Evolutionary conservation across 1,140 invertebrate species (phyloP), one percentile per base, ranked within the genome.

Genomic region (Zaprionus tsacasi): DNA sequence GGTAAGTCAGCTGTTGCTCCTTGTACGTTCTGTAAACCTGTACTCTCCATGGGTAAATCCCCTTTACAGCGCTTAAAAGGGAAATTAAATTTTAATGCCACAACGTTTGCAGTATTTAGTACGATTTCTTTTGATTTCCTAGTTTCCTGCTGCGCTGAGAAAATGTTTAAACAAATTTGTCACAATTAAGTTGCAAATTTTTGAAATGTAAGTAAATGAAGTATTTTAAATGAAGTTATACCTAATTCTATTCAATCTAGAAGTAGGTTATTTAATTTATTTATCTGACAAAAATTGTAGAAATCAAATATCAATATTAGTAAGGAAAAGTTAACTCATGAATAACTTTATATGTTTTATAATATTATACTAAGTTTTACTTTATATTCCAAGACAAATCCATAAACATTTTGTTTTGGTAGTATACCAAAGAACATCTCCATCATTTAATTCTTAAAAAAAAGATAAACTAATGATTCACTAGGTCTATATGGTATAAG

Each of bases 1-100:
- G 83, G 83, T 89, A 88, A 83, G 74, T 88, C 74, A 89, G 83
- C 83, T 88, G 80, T 78, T 88, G 60, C 58, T 77, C 56, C 54
- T 71, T 72, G 21, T 52, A 25, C 11, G 17, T 45, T 3, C 17
- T 50, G 17, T 50, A 25, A 50, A 25, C 3, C 45, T 21, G 17
- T 3, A n/a, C 6, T n/a, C 40, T 15, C n/a, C 1, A 33, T 21
- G 30, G 40, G 13, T 43, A n/a, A n/a, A 0, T 17, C 40, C 40
- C n/a, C 57, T 2, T 11, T 30, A 17, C 36, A 17, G 8, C 15
- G 6, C 1, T 35, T 55, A 15, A 60, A 82, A 64, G 79, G 72
- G 76, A 87, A 87, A 87, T 87, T 77, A 82, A 82, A 87, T 79
- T 82, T 83, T 79, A 82, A 79, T 82, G 72, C 76, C 45, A 21